Evolutionary conservation across 2,888 invertebrate genomes (phyloP).

Genomic region (Leptopilina drosophilae): DNA sequence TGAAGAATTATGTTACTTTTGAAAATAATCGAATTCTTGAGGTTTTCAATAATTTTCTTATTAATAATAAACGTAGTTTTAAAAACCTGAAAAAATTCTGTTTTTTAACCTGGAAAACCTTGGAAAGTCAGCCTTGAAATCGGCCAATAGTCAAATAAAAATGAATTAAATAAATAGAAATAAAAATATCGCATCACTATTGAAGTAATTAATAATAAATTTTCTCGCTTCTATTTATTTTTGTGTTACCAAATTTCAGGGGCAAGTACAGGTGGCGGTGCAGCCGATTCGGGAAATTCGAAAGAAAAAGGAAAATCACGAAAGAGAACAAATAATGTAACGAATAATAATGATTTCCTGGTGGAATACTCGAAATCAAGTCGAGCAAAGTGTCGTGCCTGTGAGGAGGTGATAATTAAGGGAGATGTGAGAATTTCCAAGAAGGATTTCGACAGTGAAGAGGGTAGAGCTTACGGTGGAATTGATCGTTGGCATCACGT

Average conservation of each 20-base stretch:
- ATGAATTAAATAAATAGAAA: too few relatives aligned
- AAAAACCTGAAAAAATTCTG: too few relatives aligned
- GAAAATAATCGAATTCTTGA: too few relatives aligned
- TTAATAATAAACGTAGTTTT: too few relatives aligned
- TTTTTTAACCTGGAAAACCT: too few relatives aligned
- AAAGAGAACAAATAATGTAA: conserved; percentile 72
- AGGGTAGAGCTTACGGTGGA: conserved; percentile 89
- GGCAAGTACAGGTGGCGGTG: conserved; percentile 39
- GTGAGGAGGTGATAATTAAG: conserved; percentile 91
- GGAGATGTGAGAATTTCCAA: conserved; percentile 84
- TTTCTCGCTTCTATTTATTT: too few relatives aligned
- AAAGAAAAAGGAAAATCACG: conserved; percentile 78
- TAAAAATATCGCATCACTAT: too few relatives aligned
- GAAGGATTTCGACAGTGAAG: conserved; percentile 89
- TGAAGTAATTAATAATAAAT: too few relatives aligned
- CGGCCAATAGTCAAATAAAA: too few relatives aligned
- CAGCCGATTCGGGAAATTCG: conserved; percentile 1
- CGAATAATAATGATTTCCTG: conserved; percentile 81
- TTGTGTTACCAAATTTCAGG: conserved; percentile 46
- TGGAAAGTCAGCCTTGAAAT: too few relatives aligned
- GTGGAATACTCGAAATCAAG: conserved; percentile 93
- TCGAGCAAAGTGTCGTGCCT: conserved; percentile 88
- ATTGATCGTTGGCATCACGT: conserved; percentile 94
- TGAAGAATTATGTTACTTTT: too few relatives aligned
- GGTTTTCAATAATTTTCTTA: too few relatives aligned